A percentile compares a stretch with the other conserved stretches of the same genome.
Evolutionary conservation across 2,888 invertebrate genomes (phyloP).

Genomic region (Andrena minutula): DNA sequence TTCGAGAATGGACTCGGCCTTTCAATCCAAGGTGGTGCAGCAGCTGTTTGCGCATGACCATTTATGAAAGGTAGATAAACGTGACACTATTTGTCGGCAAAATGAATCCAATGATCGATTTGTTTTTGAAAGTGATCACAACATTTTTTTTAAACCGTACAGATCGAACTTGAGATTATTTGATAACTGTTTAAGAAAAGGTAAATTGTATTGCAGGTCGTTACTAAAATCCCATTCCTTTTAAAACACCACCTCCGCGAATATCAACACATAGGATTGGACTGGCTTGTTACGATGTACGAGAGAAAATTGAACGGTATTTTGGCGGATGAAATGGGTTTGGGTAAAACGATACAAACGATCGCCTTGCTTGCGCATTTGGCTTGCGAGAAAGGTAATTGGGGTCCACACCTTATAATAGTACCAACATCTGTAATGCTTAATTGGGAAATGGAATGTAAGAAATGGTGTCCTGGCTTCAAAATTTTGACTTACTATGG

Average conservation of each 20-base stretch:
- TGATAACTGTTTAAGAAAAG: too few species aligned
- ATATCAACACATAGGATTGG: constrained; percentile 98
- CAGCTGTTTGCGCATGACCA: constrained; percentile 72
- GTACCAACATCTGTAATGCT: constrained; percentile 99
- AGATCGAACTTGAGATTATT: constrained; percentile 34
- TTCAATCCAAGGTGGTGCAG: constrained; percentile 80
- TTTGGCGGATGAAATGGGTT: constrained; percentile 98
- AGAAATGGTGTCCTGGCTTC: constrained; percentile 99
- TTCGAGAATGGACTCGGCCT: constrained; percentile 62
- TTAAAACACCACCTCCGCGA: constrained; percentile 96
- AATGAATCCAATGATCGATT: constrained; percentile 45
- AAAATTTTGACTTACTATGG: constrained; percentile 99
- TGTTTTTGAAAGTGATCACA: constrained; percentile 58
- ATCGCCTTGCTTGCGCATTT: constrained; percentile 97
- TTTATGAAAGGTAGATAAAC: constrained; percentile 81
- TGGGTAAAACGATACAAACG: constrained; percentile 99
- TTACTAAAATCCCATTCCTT: constrained; percentile 96
- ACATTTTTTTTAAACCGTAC: constrained; percentile 55
- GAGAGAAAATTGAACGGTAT: constrained; percentile 98
- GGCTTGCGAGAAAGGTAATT: constrained; percentile 95
- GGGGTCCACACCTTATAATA: constrained; percentile 99
- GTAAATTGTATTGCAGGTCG: constrained; percentile 87
- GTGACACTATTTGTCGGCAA: constrained; percentile 51
- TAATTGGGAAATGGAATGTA: constrained; percentile 99
- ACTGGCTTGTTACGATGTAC: constrained; percentile 98